Base-by-base conservation (phyloP, 2,797 vertebrate genomes). In the Helarctos malayanus region DNA sequence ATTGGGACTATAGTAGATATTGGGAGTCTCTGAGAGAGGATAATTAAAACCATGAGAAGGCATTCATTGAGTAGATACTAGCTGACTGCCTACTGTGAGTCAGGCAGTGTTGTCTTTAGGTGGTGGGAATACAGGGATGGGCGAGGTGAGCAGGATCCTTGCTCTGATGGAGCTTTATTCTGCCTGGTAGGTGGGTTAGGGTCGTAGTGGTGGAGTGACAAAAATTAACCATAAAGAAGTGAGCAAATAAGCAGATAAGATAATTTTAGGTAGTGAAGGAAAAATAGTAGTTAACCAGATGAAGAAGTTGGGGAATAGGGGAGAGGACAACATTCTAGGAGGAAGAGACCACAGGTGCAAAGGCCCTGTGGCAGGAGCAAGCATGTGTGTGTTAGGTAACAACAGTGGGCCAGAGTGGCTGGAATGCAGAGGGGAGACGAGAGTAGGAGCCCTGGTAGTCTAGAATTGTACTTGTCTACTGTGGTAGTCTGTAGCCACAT, bases 261-360 rank as follows among this genome's bases (percentile, higher is more conserved):
- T 81, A 8, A 90, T 88, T 94, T 45, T 56, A 89, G 11, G 32
- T 38, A 56, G 29, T 47, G 32, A 91, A 84, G 78, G 38, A 90
- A 78, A 71, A 92, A 63, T 18, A 38, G 47, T 78, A 84, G 54
- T 81, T 80, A 75, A 86, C 7, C 59, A 94, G 76, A 61, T 89
- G 84, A 94, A 86, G 80, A 91, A 61, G 21, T 16, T 68, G 89
- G 63, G n/a, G 15, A 71, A 15, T 2, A 52, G 16, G 29, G 21
- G 16, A 59, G 41, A 23, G 25, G 59, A 76, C 45, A 52, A 56
- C 32, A 23, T 79, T 47, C 35, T n/a, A 69, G 75, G 8, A 73
- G 57, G 47, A 75, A 83, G 63, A 82, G 69, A 54, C 35, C 21
- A 21, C 25, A 81, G 27, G 35, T 79, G n/a, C 47, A 38, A n/a